phyloP scores from a whole-genome alignment of 2,888 invertebrate species.

The Sminthurides aquaticus region DNA sequence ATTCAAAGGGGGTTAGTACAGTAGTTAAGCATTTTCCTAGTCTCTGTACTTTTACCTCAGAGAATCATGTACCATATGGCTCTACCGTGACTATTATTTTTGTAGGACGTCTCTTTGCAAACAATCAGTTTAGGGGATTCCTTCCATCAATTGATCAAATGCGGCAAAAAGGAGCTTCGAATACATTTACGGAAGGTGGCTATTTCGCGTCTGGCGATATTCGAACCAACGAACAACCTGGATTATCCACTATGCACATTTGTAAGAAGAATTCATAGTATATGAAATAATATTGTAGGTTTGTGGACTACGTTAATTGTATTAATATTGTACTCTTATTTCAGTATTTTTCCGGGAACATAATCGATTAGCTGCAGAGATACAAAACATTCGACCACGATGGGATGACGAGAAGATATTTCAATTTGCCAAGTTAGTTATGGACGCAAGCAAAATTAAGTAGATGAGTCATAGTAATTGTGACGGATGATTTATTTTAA shows the following conservation, averaged over 20 bases:
- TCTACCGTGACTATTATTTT: too few relatives aligned
- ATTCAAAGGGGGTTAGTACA: neutral
- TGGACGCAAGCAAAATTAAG: neutral
- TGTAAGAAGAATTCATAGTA: neutral
- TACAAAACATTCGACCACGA: slow-evolving; percentile 29
- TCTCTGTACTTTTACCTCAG: too few relatives aligned
- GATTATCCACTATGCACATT: slow-evolving; percentile 37
- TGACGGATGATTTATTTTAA: neutral
- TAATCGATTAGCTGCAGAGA: slow-evolving; percentile 38
- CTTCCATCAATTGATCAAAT: slow-evolving; percentile 37
- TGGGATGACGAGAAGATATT: slow-evolving; percentile 39
- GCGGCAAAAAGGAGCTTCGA: too few relatives aligned
- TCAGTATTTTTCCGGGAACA: slow-evolving; percentile 37
- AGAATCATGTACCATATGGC: too few relatives aligned
- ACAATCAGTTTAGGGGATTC: slow-evolving; percentile 26
- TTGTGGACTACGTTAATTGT: neutral
- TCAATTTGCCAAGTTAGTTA: slow-evolving; percentile 30
- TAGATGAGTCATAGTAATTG: too few relatives aligned
- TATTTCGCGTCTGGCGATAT: slow-evolving; percentile 39
- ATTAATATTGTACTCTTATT: neutral
- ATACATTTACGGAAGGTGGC: slow-evolving; percentile 21
- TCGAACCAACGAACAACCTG: slow-evolving; percentile 41
- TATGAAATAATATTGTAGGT: neutral
- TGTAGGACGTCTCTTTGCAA: slow-evolving; percentile 31
- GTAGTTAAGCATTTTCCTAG: too few relatives aligned